Evolutionary conservation across 2,888 invertebrate genomes (phyloP).

Genomic region (Cartodere bifasciata): DNA sequence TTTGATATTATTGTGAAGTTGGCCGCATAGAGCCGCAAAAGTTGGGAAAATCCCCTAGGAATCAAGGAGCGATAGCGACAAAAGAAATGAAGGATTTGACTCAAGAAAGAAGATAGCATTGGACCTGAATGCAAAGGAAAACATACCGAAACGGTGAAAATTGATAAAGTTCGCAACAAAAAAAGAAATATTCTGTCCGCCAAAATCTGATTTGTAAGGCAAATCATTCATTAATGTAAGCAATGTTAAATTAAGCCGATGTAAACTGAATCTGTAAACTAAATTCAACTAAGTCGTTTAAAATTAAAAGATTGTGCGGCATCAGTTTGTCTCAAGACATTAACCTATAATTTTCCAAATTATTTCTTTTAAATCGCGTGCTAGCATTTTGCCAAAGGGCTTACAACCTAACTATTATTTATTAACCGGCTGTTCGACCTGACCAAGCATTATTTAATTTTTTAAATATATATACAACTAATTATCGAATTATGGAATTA

Average conservation of each 20-base stretch:
- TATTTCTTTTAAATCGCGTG: conserved; percentile 20
- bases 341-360: conserved; percentile 15
- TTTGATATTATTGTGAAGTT: conserved; percentile 22
- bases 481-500: too few relatives aligned
- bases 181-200: background rate
- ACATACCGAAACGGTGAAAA: conserved; percentile 2
- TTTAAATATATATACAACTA: conserved; percentile 12
- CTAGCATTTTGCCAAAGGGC: conserved; percentile 18
- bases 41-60: conserved; percentile 19
- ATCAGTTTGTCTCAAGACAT: conserved; percentile 19
- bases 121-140: background rate
- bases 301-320: conserved; percentile 15
- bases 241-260: too few relatives aligned
- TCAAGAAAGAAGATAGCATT: conserved; percentile 15
- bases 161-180: background rate
- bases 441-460: conserved; percentile 19
- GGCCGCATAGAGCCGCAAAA: conserved; percentile 19
- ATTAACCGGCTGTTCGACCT: conserved; percentile 17
- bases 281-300: too few relatives aligned
- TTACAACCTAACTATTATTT: conserved; percentile 15
- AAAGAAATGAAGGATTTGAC: conserved; percentile 21
- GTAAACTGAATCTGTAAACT: too few relatives aligned
- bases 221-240: conserved; percentile 10
- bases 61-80: conserved; percentile 24
- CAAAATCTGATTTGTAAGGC: conserved; percentile 2